Base-by-base conservation (phyloP, 92 coral and sea anemone species). In the Bergia sp. region DNA sequence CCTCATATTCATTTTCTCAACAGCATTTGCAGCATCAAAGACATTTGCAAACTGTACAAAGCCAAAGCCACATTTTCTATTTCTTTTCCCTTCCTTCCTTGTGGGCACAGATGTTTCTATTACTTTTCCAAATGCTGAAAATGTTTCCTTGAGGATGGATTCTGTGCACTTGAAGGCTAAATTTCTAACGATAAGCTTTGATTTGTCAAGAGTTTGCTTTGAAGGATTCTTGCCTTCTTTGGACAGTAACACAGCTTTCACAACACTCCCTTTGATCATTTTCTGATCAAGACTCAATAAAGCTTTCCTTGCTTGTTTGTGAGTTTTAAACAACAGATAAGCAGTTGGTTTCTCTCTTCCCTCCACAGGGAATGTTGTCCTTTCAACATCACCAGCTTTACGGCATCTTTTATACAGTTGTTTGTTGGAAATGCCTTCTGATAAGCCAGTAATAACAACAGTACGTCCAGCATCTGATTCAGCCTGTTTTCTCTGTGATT, bases 1-100 rank as follows among this genome's bases (percentile, higher is more conserved):
- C 81, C 96, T 95, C 79, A 85, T 77, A 91, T 97, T 97, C 92
- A 95, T 91, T 78, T 87, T 92, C 57, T 97, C 93, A 72, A 93
- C 71, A 42, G 99, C 98, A 64, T 96, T 97, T 23, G 97, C 99
- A 74, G 99, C 99, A 82, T 95, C 94, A 85, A 95, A 95, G 13
- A 94, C 95, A 67, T 83, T 91, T 45, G 90, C 77, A 73, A 94
- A 97, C 94, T 97, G 99, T 65, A 97, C 99, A 92, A 97, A 97
- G 5, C 93, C 99, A 93, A 97, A 97, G 6, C 99, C 99, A 43
- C 88, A 82, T 47, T 93, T 89, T 74, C 85, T 90, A 49, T 90
- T 96, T 55, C 92, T 92, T 66, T 93, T 96, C 13, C 96, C 94
- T 44, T 64, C 94, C 72, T 75, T 85, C 86, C 92, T 89, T 44